phyloP scores from a whole-genome alignment of 2,888 invertebrate genomes.

The Perdita meconis region DNA sequence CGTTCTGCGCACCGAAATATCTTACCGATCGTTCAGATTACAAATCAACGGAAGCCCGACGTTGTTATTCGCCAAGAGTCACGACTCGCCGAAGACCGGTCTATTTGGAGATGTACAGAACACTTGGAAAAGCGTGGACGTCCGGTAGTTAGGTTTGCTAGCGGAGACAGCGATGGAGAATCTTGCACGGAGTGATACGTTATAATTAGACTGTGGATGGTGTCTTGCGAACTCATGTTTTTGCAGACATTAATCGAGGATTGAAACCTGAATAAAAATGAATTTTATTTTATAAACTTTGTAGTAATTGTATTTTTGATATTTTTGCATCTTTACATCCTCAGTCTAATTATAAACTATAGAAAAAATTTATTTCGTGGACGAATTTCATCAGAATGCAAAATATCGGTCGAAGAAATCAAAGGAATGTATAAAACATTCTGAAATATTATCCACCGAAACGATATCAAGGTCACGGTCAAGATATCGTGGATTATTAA shows the following conservation, averaged over 20 bases:
- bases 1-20: conserved; percentile 16
- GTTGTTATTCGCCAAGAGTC: conserved; percentile 28
- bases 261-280: no score
- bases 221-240: no score
- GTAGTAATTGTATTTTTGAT: no score
- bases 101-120: conserved; percentile 51
- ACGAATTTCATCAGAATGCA: not conserved
- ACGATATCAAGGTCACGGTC: not conserved
- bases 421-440: not conserved
- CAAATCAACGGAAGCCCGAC: not conserved
- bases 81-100: conserved; percentile 8
- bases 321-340: no score
- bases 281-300: no score
- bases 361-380: not conserved
- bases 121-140: not conserved
- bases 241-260: no score
- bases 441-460: not conserved
- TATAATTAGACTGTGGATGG: no score
- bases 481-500: not conserved
- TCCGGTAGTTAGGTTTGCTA: not conserved
- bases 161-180: not conserved
- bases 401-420: not conserved
- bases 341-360: no score
- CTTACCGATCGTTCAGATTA: not conserved
- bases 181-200: not conserved